Conservation (phyloP, 2,113 vertebrate species). For the Nothocercus julius region DNA sequence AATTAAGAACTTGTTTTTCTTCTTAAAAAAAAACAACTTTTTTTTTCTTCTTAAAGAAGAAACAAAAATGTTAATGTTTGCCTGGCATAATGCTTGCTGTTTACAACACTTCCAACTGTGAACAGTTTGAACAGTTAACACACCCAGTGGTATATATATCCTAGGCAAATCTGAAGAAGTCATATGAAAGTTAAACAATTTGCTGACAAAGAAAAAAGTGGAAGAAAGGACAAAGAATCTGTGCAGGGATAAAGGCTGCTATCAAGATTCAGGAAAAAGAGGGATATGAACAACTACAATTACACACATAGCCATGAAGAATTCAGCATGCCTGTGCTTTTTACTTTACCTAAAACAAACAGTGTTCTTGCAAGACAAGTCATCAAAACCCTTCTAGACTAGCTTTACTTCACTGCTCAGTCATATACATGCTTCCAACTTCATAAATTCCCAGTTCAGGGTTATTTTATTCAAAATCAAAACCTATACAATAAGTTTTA, state of each 20-base stretch:
- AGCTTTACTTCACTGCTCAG: neutral
- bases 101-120: neutral
- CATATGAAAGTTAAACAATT: neutral
- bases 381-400: neutral
- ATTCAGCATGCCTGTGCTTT: neutral
- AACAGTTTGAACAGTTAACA: neutral
- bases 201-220: neutral
- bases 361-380: neutral
- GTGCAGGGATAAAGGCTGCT: neutral
- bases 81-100: neutral
- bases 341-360: neutral
- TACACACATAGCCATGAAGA: neutral
- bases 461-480: neutral
- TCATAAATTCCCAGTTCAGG: neutral
- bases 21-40: too few relatives aligned
- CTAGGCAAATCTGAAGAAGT: neutral
- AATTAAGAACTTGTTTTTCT: neutral
- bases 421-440: neutral
- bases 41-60: too few relatives aligned
- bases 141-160: neutral
- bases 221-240: neutral
- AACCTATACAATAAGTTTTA: neutral
- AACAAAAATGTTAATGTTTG: neutral
- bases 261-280: neutral
- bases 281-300: neutral